phyloP scores from a whole-genome alignment of 2,888 invertebrate species.

The Epistrophe grossulariae region DNA sequence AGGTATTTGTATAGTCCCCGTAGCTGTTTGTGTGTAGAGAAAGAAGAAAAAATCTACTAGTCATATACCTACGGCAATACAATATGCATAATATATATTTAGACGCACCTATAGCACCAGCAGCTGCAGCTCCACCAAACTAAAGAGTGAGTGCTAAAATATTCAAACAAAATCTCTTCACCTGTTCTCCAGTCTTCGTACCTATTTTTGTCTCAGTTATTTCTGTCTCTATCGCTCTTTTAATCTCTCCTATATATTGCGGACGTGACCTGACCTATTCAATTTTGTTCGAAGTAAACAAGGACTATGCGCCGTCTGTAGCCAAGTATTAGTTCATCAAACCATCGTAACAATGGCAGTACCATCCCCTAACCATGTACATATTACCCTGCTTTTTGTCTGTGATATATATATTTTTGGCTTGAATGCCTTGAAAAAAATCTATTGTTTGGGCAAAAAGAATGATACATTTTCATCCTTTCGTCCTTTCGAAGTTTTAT shows the following conservation, averaged over 20 bases:
- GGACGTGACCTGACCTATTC: constrained; percentile 72
- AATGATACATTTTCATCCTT: constrained; percentile 9
- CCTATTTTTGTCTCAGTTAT: neutral
- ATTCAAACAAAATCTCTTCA: no score
- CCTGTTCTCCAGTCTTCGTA: no score
- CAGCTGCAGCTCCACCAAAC: neutral
- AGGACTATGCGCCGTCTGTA: constrained; percentile 70
- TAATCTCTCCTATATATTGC: constrained; percentile 18
- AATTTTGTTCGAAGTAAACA: constrained; percentile 68
- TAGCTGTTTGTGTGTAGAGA: no score
- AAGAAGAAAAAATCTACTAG: no score
- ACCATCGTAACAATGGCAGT: constrained; percentile 52
- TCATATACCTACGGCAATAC: no score
- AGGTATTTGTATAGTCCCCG: no score
- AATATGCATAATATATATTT: no score
- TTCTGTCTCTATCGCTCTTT: constrained; percentile 18
- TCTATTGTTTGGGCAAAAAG: constrained; percentile 1
- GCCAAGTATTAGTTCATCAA: constrained; percentile 71
- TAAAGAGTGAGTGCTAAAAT: neutral
- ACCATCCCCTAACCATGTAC: constrained; percentile 27
- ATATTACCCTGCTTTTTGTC: constrained; percentile 46
- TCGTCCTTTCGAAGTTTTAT: constrained; percentile 21
- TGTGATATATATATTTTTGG: constrained; percentile 14
- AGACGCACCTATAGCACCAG: no score
- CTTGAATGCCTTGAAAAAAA: neutral